Evolutionary conservation across 2,888 invertebrate species (phyloP).

Genomic region (Diarsia brunnea): DNA sequence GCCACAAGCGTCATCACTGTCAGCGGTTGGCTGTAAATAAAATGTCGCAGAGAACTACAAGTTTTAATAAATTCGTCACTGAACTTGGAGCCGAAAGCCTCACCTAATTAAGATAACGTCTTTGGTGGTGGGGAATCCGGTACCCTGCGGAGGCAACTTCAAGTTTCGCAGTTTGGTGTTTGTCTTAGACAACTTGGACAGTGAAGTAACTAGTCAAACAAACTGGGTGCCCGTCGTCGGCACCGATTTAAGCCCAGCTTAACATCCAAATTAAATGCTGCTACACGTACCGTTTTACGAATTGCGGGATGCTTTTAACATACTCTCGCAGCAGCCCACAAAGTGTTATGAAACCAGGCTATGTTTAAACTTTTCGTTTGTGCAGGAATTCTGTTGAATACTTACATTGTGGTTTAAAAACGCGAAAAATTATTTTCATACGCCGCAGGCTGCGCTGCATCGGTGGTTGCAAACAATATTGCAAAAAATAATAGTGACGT

Average conservation of each 20-base stretch:
- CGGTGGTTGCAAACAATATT: slow-evolving; percentile 45
- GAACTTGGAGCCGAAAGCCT: slow-evolving; percentile 77
- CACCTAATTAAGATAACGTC: slow-evolving; percentile 84
- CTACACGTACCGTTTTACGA: slow-evolving; percentile 75
- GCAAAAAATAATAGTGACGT: slow-evolving; percentile 43
- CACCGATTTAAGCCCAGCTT: slow-evolving; percentile 76
- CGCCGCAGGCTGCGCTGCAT: slow-evolving; percentile 43
- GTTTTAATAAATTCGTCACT: slow-evolving; percentile 82
- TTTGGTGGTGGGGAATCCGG: slow-evolving; percentile 75
- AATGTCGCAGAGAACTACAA: slow-evolving; percentile 71
- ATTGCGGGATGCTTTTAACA: slow-evolving; percentile 62
- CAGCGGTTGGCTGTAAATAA: slow-evolving; percentile 56
- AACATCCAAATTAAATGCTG: slow-evolving; percentile 83
- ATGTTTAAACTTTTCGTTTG: slow-evolving; percentile 65
- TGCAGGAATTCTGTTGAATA: slow-evolving; percentile 61
- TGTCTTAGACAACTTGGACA: slow-evolving; percentile 87
- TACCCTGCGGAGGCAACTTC: slow-evolving; percentile 71
- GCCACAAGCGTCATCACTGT: slow-evolving; percentile 50
- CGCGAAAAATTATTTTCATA: slow-evolving; percentile 53
- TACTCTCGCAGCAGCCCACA: slow-evolving; percentile 60
- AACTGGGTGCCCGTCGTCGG: slow-evolving; percentile 70
- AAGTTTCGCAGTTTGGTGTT: slow-evolving; percentile 86
- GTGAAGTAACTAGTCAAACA: slow-evolving; percentile 86
- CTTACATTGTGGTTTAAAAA: slow-evolving; percentile 64
- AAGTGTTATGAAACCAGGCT: slow-evolving; percentile 67